Conservation (phyloP, 1,140 invertebrate species). For the Drosophila subobscura region DNA sequence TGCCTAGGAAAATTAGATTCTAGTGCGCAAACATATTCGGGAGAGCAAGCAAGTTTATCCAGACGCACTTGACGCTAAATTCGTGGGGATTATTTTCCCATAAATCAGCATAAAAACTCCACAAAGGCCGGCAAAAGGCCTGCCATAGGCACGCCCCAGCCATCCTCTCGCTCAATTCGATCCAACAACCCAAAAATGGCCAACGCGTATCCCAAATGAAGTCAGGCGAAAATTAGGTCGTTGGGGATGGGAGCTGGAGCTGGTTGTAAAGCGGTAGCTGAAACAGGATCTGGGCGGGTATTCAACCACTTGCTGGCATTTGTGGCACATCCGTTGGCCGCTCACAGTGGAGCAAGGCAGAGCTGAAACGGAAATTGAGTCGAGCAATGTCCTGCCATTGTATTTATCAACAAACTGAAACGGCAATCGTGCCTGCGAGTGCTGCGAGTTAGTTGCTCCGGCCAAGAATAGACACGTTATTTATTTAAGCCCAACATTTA, state of each 20-base stretch:
- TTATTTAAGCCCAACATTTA: constrained; percentile 74
- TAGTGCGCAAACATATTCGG: constrained; percentile 41
- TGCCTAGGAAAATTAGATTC: constrained; percentile 46
- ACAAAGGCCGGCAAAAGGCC: constrained; percentile 53
- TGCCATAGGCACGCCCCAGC: neutral
- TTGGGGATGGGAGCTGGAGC: constrained; percentile 15
- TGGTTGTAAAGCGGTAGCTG: constrained; percentile 20
- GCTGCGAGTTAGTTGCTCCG: constrained; percentile 20
- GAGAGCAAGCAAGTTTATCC: constrained; percentile 31
- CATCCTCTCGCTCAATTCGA: no score
- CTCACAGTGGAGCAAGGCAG: constrained; percentile 34
- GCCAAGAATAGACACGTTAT: constrained; percentile 58
- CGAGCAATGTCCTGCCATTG: constrained; percentile 53
- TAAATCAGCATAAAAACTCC: constrained; percentile 76
- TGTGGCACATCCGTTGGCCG: constrained; percentile 39
- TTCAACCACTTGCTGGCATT: constrained; percentile 67
- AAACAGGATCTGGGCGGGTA: no score
- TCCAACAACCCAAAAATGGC: constrained; percentile 15
- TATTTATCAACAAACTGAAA: constrained; percentile 47
- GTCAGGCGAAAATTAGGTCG: constrained; percentile 74
- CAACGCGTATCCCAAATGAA: constrained; percentile 63
- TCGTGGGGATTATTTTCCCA: constrained; percentile 73
- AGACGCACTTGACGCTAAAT: constrained; percentile 61
- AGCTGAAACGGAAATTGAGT: constrained; percentile 74
- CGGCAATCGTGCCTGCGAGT: constrained; percentile 19